phyloP scores from a whole-genome alignment of 2,888 invertebrate species.

The Dicranocentrus wangi region DNA sequence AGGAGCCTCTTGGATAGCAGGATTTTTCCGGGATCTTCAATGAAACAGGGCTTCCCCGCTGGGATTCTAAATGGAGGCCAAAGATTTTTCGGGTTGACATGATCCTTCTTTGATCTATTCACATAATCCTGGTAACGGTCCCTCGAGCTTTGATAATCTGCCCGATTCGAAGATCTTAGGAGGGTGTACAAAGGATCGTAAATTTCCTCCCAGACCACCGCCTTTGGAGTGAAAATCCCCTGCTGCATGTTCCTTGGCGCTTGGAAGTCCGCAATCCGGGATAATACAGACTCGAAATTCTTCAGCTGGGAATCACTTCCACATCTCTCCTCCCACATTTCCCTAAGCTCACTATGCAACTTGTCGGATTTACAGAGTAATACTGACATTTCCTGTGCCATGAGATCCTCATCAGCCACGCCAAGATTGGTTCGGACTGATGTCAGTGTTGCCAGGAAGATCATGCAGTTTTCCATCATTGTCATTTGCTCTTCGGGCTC shows the following conservation, averaged over 20 bases:
- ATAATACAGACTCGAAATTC: constrained; percentile 89
- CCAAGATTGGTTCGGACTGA: constrained; percentile 90
- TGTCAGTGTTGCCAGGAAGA: constrained; percentile 90
- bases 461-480: constrained; percentile 93
- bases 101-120: constrained; percentile 42
- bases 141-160: constrained; percentile 94
- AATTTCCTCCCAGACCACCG: constrained; percentile 90
- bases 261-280: constrained; percentile 87
- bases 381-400: constrained; percentile 92
- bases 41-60: constrained; percentile 4
- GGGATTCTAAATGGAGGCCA: constrained; percentile 67
- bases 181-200: constrained; percentile 96
- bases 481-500: constrained; percentile 88
- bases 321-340: constrained; percentile 95
- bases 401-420: constrained; percentile 80
- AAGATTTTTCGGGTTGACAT: constrained; percentile 33
- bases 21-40: constrained; percentile 49
- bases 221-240: constrained; percentile 89
- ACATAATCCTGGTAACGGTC: constrained; percentile 80
- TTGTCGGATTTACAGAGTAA: constrained; percentile 93
- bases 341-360: constrained; percentile 95
- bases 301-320: constrained; percentile 85
- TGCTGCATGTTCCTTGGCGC: constrained; percentile 87
- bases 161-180: constrained; percentile 89
- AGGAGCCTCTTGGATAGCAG: constrained; percentile 49